Evolutionary conservation across 2,888 invertebrate genomes (phyloP).

Genomic region (Panopea generosa): DNA sequence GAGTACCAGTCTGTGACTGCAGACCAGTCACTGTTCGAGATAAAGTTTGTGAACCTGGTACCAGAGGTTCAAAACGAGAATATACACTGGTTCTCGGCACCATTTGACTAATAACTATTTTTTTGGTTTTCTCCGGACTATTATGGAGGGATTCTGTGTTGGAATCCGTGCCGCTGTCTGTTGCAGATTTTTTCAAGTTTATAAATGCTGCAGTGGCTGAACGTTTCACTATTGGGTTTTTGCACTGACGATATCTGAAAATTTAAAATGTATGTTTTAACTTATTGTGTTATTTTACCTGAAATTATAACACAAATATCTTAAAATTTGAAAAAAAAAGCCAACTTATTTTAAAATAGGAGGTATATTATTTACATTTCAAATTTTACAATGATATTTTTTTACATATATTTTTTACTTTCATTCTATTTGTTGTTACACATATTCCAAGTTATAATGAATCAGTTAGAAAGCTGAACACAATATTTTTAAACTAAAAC

Average conservation of each 20-base stretch:
- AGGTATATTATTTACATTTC: no score
- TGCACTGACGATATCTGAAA: slow-evolving; percentile 72
- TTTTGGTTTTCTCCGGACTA: slow-evolving; percentile 24
- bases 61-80: slow-evolving; percentile 18
- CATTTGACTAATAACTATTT: not conserved
- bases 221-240: slow-evolving; percentile 67
- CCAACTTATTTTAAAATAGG: no score
- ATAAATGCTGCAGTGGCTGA: slow-evolving; percentile 72
- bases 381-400: no score
- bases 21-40: slow-evolving; percentile 19
- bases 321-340: no score
- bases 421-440: no score
- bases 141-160: slow-evolving; percentile 35
- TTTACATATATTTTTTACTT: no score
- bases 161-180: slow-evolving; percentile 25
- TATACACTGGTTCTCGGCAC: no score
- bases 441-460: no score
- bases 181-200: slow-evolving; percentile 49
- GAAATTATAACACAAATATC: no score
- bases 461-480: no score
- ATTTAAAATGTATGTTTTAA: slow-evolving; percentile 4
- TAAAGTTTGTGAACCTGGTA: slow-evolving; percentile 28
- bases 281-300: no score
- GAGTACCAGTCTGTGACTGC: slow-evolving; percentile 39
- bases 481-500: no score